Conservation (phyloP, 1,140 invertebrate genomes). For the Marisa cornuarietis region DNA sequence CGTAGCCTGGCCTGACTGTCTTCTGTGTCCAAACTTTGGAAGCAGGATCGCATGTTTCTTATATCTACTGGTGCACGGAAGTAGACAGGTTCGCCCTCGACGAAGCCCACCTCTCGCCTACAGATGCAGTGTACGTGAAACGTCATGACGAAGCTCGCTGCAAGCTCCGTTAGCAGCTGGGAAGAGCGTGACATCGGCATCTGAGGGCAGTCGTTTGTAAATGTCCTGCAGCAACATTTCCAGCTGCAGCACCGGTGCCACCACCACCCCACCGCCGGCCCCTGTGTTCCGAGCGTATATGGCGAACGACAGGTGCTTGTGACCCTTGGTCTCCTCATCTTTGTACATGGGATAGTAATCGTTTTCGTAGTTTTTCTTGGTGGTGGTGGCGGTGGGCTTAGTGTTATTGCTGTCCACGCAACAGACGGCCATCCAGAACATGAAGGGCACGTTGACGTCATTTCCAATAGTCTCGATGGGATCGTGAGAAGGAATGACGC, state of each 20-base stretch:
- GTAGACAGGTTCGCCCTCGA: too few species aligned
- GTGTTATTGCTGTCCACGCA: slow-evolving; percentile 32
- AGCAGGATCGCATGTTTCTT: too few species aligned
- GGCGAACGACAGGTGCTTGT: slow-evolving; percentile 38
- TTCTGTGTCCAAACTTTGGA: too few species aligned
- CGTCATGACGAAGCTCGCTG: slow-evolving; percentile 42
- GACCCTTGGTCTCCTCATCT: neutral
- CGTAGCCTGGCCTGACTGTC: too few species aligned
- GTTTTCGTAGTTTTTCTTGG: neutral
- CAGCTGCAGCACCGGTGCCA: slow-evolving; percentile 46
- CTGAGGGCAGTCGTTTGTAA: slow-evolving; percentile 31
- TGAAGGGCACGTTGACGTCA: slow-evolving; percentile 48
- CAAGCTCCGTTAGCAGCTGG: slow-evolving; percentile 42
- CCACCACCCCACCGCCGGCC: slow-evolving; percentile 30
- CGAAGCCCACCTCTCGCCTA: slow-evolving; percentile 3
- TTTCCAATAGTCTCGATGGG: slow-evolving; percentile 42
- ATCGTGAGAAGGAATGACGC: slow-evolving; percentile 37
- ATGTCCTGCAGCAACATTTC: slow-evolving; percentile 51
- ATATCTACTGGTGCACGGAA: too few species aligned
- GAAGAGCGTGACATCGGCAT: slow-evolving; percentile 43
- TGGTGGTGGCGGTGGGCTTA: slow-evolving; percentile 3
- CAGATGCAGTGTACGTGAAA: slow-evolving; percentile 31
- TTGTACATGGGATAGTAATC: neutral
- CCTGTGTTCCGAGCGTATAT: slow-evolving; percentile 35
- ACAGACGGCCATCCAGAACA: slow-evolving; percentile 53